Evolutionary conservation across 2,113 vertebrate species (phyloP), one percentile per base, ranked within the genome.

Genomic region (Ceyx margarethae): DNA sequence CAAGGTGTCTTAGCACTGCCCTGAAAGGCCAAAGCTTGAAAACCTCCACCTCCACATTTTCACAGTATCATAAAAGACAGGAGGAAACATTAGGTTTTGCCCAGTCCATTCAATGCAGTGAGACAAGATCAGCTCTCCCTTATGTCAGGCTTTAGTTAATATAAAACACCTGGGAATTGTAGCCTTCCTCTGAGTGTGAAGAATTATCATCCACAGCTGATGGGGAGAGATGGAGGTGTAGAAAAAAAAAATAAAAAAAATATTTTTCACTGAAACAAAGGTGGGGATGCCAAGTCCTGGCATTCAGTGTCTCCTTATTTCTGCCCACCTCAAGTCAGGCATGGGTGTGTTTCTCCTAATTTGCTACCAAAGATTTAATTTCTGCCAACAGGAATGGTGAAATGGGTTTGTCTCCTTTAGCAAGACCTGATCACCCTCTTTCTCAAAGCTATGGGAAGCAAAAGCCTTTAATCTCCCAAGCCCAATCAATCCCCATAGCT

Each of bases 391-490:
- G 60, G 46, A 93, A 40, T 26, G 19, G 11, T 37, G 40, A 43
- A 60, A 78, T 79, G 69, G 7, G 15, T 73, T 86, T 86, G 46
- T 67, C 16, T 88, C 6, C 15, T 51, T 18, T 1, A 68, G 67
- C 54, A 81, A 76, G 50, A 68, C 22, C 37, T 51, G 37, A 42
- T 58, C 66, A 76, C 10, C 42, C 51, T 67, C 65, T 74, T 88
- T 43, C 73, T 84, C 57, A 68, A 51, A 78, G 45, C n/a, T 31
- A 58, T 10, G 16, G 51, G 51, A 92, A 92, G 42, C 10, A 94
- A 93, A 84, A 84, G 45, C 16, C 37, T 90, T 68, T 72, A 60
- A 84, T 84, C 65, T 93, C 93, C 21, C 50, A 50, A 61, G 42
- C 26, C 74, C 0, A 50, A 82, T 72, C 88, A 73, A 72, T 76